Percentiles rank a stretch among this genome's conserved stretches.
phyloP scores from a whole-genome alignment of 2,797 vertebrate species.

The Lagorchestes hirsutus region DNA sequence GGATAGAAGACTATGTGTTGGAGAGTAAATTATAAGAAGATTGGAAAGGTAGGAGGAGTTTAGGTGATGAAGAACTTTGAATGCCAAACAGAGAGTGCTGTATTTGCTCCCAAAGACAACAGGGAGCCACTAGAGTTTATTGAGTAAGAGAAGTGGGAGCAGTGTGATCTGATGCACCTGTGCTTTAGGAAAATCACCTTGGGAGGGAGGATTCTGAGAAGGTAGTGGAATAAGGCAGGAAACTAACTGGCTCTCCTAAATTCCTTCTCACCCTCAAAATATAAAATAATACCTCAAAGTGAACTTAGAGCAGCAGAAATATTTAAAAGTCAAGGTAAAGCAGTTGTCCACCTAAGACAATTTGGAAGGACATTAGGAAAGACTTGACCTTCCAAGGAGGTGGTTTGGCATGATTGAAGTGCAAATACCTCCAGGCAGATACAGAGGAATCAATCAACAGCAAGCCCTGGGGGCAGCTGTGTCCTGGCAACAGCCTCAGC shows the following conservation, averaged over 20 bases:
- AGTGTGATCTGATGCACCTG: background rate
- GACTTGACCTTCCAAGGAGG: background rate
- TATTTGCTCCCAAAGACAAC: background rate
- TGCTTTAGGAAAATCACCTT: background rate
- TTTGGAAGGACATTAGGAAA: background rate
- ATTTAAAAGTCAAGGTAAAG: background rate
- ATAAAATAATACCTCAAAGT: background rate
- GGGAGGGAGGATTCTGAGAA: background rate
- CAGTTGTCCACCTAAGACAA: background rate
- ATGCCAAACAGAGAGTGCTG: background rate
- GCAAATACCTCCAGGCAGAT: background rate
- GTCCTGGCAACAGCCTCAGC: background rate
- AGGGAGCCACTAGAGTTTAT: background rate
- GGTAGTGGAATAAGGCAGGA: background rate
- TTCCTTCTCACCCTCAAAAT: too few species aligned
- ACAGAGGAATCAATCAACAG: background rate
- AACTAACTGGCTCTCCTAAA: background rate
- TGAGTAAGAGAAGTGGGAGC: background rate
- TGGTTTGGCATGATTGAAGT: background rate
- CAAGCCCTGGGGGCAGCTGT: background rate
- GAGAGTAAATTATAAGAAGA: background rate
- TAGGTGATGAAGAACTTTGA: background rate
- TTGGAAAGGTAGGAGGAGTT: too few species aligned
- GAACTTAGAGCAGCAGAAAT: background rate
- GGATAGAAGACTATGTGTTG: background rate